A percentile compares a stretch with the other conserved stretches of the same genome.
phyloP scores from a whole-genome alignment of 2,797 vertebrate genomes.

The Synanceia verrucosa region DNA sequence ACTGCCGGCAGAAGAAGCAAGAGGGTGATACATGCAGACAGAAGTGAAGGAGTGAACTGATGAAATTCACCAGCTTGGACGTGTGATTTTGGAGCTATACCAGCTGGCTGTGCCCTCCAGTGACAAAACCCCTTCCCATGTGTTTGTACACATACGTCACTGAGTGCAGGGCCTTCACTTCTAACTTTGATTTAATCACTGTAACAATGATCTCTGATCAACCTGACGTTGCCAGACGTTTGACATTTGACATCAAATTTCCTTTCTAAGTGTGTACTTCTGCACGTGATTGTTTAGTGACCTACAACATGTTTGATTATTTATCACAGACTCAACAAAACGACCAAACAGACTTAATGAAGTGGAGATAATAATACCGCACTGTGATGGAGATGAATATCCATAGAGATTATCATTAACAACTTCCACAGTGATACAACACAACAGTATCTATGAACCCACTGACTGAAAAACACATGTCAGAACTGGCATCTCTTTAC shows the following conservation, averaged over 20 bases:
- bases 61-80: constrained; percentile 7
- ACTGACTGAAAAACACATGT: constrained; percentile 3
- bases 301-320: not conserved
- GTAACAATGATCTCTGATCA: not conserved
- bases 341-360: not conserved
- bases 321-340: constrained; percentile 4
- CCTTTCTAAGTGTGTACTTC: not conserved
- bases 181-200: not conserved
- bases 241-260: not conserved
- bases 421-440: not conserved
- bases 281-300: not conserved
- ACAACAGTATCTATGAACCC: not conserved
- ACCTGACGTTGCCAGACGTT: not conserved
- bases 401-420: not conserved
- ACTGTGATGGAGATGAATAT: not conserved
- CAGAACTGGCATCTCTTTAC: constrained; percentile 42
- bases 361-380: not conserved
- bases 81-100: not conserved
- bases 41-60: constrained; percentile 1
- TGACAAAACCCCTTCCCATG: constrained; percentile 8
- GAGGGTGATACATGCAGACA: constrained; percentile 5
- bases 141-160: constrained; percentile 6
- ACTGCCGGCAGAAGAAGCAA: not conserved
- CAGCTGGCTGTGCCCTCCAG: constrained; percentile 11
- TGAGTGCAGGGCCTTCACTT: not conserved